These are phyloP conservation scores for Mormyrus lacerda DNA, from an alignment of 2,113 vertebrate species.

Conservation along the genomic window DNA sequence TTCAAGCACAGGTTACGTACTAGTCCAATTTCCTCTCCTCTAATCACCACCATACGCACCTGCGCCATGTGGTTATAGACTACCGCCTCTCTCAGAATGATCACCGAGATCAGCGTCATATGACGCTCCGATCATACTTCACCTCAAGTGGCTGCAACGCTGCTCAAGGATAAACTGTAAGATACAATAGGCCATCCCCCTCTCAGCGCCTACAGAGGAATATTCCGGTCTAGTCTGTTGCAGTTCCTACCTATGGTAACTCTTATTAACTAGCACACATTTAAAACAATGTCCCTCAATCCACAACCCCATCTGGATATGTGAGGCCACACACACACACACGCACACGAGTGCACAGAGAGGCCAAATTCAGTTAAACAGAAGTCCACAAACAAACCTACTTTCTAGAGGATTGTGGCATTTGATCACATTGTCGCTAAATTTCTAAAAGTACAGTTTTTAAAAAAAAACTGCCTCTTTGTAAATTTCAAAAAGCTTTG, in stretches of 20 bases:
- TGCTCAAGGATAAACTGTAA: not conserved
- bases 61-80: not conserved
- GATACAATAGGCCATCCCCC: not conserved
- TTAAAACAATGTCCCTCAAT: not conserved
- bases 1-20: not conserved
- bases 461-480: not conserved
- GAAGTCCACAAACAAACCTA: not conserved
- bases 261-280: not conserved
- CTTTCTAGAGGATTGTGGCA: not conserved
- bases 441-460: not conserved
- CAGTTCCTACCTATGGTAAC: not conserved
- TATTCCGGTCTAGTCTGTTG: not conserved
- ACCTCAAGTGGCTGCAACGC: not conserved
- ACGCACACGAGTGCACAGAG: not conserved
- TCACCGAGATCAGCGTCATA: not conserved
- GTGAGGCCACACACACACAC: not conserved
- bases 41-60: not conserved
- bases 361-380: not conserved
- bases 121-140: not conserved
- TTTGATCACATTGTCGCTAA: not conserved
- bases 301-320: not conserved
- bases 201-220: not conserved
- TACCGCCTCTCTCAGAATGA: not conserved
- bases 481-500: not conserved
- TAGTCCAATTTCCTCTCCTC: not conserved